These are phyloP conservation scores for Parnassius mnemosyne DNA, from an alignment of 2,888 invertebrate species.

Conservation along the genomic window DNA sequence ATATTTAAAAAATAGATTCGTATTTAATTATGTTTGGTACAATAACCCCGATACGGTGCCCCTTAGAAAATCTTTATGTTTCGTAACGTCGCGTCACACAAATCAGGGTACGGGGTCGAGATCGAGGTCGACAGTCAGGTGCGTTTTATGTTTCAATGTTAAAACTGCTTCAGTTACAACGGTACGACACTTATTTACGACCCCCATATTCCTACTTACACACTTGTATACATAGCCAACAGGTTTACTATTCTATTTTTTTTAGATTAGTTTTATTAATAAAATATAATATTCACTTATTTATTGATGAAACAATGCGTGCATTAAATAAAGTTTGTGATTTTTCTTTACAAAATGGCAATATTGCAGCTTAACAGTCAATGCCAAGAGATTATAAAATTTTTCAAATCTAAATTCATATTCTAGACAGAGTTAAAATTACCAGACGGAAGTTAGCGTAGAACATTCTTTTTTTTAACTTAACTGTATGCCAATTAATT, in stretches of 20 bases:
- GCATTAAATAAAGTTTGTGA: no score
- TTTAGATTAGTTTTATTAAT: no score
- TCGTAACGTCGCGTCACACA: conserved; percentile 17
- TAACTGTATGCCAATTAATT: no score
- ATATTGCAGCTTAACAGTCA: no score
- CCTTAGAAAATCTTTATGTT: conserved; percentile 17
- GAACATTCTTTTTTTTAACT: no score
- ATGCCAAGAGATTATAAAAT: no score
- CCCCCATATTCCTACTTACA: conserved; percentile 26
- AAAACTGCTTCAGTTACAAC: conserved; percentile 51
- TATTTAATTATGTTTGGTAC: conserved; percentile 16
- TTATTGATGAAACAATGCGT: no score
- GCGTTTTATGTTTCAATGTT: conserved; percentile 63
- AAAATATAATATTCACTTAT: no score
- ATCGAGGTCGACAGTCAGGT: conserved; percentile 47
- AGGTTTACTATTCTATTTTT: neutral
- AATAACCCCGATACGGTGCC: conserved; percentile 19
- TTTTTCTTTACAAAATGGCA: no score
- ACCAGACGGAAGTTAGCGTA: no score
- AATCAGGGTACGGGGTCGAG: conserved; percentile 14
- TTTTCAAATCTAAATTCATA: no score
- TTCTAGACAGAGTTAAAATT: no score
- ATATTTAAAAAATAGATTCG: neutral
- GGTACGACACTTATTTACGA: conserved; percentile 44
- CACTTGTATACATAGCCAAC: conserved; percentile 1